Conservation (phyloP, 1,140 invertebrate species). For the Ceratosolen fusciceps region DNA sequence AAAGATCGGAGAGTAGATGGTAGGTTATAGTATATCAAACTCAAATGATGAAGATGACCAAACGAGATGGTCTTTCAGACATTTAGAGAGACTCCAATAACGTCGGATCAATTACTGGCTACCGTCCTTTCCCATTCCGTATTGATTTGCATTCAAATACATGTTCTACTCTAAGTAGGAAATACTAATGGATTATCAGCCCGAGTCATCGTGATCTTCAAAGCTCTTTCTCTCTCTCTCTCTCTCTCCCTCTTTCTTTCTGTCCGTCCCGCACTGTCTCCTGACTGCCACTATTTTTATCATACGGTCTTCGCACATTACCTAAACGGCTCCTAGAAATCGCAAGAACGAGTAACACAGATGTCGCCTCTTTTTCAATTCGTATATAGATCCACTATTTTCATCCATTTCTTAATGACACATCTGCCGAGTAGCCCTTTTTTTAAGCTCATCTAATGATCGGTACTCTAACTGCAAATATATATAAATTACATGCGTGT, state of each 20-base stretch:
- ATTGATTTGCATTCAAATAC: constrained; percentile 74
- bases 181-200: constrained; percentile 74
- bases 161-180: constrained; percentile 73
- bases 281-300: constrained; percentile 47
- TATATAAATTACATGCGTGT: neutral
- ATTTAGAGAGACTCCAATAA: constrained; percentile 70
- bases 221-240: constrained; percentile 53
- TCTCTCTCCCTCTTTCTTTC: constrained; percentile 56
- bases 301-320: neutral
- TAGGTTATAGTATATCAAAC: no score
- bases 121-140: constrained; percentile 70
- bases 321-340: neutral
- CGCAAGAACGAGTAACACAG: constrained; percentile 37
- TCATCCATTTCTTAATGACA: constrained; percentile 73
- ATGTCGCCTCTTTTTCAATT: constrained; percentile 63
- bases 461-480: constrained; percentile 30
- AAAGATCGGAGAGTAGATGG: constrained; percentile 39
- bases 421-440: constrained; percentile 63
- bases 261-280: constrained; percentile 52
- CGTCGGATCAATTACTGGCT: constrained; percentile 71
- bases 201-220: constrained; percentile 71
- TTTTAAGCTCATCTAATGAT: constrained; percentile 67
- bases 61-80: constrained; percentile 73
- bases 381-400: constrained; percentile 65
- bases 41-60: constrained; percentile 69